Base-by-base conservation (phyloP, 2,888 invertebrate genomes). In the Drosophila nr. medialis region DNA sequence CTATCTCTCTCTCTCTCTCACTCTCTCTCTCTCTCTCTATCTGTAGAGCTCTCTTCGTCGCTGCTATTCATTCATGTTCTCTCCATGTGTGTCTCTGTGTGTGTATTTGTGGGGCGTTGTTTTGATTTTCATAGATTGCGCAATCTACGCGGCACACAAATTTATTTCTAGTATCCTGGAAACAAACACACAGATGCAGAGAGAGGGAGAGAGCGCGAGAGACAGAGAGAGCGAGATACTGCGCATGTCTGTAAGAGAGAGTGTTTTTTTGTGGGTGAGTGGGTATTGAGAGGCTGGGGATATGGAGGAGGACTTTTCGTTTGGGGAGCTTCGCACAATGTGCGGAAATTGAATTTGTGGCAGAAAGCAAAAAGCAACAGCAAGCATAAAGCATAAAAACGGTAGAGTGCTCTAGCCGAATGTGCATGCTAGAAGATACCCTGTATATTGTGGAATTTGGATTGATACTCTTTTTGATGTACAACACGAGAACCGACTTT, bases 341-440 rank as follows among this genome's bases (percentile, higher is more conserved):
- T 84, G 81, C 90, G 90, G 90, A 86, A 86, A 86, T 86, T 86
- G 82, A 86, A 90, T 86, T 86, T 86, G 90, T 68, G 90, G 89
- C 87, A 77, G 60, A 73, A 73, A 69, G 65, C 62, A 81, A 70
- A 69, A 49, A 56, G 67, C 61, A 63, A 53, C 21, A 34, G 32
- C 48, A 45, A 48, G 8, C 21, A 11, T 49, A 13, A 40, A 48
- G 50, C 38, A 42, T 24, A 49, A 36, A 8, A 29, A 40, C 6
- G 13, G 15, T 24, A 29, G 2, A 5, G 1, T 24, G 34, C 2
- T 18, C 0, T 7, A 15, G 4, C 15, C 4, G 27, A 24, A 1
- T 45, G 27, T 24, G 15, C 8, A 24, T 45, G 24, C 36, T 18
- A 7, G 10, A 2, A 27, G 24, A 27, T 54, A 36, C 54, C 27